Evolutionary conservation across 2,113 vertebrate species (phyloP).

Genomic region (Talpa occidentalis): DNA sequence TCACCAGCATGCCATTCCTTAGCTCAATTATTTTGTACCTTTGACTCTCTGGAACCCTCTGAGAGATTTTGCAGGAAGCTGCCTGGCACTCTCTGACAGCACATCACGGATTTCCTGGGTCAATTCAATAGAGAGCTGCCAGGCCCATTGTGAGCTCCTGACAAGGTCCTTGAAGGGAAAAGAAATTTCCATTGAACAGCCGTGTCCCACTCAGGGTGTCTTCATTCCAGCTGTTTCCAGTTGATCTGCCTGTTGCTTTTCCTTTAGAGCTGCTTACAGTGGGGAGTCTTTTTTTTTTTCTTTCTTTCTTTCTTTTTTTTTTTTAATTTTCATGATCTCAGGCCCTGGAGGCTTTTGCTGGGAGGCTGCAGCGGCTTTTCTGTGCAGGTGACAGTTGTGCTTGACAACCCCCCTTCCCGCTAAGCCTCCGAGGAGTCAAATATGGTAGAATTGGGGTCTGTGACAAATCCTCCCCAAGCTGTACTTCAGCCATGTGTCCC

Average conservation of each 20-base stretch:
- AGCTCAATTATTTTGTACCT: background rate
- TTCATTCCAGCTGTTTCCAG: background rate
- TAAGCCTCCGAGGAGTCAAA: background rate
- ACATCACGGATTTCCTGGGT: background rate
- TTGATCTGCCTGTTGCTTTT: background rate
- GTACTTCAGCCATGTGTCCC: background rate
- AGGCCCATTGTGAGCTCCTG: rapidly evolving
- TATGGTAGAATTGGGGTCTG: rapidly evolving
- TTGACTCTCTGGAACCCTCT: background rate
- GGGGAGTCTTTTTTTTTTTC: background rate
- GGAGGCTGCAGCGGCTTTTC: background rate
- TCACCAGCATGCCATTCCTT: background rate
- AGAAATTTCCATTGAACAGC: background rate
- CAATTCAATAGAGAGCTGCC: background rate
- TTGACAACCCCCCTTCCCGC: background rate
- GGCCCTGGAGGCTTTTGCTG: background rate
- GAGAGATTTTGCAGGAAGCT: background rate
- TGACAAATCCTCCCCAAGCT: background rate
- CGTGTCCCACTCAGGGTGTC: too few species aligned
- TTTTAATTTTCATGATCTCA: background rate
- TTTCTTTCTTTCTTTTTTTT: too few species aligned
- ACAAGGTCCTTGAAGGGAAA: background rate
- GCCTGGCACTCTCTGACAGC: background rate
- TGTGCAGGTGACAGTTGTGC: background rate
- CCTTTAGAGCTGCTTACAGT: background rate